Evolutionary conservation across 2,888 invertebrate genomes (phyloP).

Genomic region (Anticlea derivata): DNA sequence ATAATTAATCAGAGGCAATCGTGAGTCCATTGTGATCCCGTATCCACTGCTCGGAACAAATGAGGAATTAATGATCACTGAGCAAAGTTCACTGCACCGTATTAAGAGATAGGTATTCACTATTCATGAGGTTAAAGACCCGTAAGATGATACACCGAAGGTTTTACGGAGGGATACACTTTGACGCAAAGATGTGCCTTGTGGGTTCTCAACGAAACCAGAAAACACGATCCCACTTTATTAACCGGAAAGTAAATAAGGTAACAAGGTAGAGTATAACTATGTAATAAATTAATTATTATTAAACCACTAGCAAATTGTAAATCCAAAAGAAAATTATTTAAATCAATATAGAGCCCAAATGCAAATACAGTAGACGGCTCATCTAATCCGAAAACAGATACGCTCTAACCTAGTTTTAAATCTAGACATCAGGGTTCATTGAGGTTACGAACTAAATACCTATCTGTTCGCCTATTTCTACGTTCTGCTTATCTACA

Average conservation of each 20-base stretch:
- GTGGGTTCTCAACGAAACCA: not conserved
- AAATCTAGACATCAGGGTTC: conserved; percentile 31
- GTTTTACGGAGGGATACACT: conserved; percentile 3
- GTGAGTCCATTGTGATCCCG: conserved; percentile 37
- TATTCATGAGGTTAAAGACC: conserved; percentile 15
- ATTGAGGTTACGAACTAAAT: conserved; percentile 29
- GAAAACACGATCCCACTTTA: not conserved
- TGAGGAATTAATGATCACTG: conserved; percentile 59
- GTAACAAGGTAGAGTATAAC: too few relatives aligned
- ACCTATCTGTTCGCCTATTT: conserved; percentile 5
- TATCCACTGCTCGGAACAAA: conserved; percentile 53
- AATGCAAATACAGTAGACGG: conserved; percentile 8
- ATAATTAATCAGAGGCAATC: conserved; percentile 4
- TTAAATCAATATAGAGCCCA: conserved; percentile 1
- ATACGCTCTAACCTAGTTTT: conserved; percentile 33
- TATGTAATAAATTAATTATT: too few relatives aligned
- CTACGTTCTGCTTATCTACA: not conserved
- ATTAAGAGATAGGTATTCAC: conserved; percentile 11
- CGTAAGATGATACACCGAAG: conserved; percentile 4
- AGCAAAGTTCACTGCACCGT: conserved; percentile 60
- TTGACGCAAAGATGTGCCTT: not conserved
- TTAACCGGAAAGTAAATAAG: not conserved
- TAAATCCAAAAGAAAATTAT: not conserved
- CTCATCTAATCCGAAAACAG: conserved; percentile 27
- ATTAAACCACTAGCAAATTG: too few relatives aligned